These are phyloP conservation scores for Sturnus vulgaris DNA, from an alignment of 2,113 vertebrate species.

Conservation along the genomic window DNA sequence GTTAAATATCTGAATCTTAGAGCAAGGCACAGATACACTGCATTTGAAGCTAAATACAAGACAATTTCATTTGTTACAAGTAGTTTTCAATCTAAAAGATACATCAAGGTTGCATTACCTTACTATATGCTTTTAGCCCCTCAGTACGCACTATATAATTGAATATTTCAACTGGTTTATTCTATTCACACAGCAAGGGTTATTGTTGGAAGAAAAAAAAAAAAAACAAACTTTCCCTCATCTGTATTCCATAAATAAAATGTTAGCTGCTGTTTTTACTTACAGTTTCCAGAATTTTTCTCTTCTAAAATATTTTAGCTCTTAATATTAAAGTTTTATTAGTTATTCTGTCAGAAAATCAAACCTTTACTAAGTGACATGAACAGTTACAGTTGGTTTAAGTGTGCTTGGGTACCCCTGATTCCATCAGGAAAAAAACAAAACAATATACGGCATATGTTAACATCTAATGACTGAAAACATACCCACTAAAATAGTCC, in stretches of 20 bases:
- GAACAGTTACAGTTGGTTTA: conserved; percentile 36
- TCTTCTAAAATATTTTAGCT: conserved; percentile 71
- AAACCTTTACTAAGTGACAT: conserved; percentile 56
- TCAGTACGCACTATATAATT: not conserved
- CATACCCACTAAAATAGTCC: conserved; percentile 65
- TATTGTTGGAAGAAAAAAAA: not conserved
- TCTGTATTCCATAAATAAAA: conserved; percentile 62
- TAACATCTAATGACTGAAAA: conserved; percentile 65
- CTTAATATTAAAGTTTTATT: conserved; percentile 57
- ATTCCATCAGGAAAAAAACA: not conserved
- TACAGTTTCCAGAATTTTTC: conserved; percentile 75
- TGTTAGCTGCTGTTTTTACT: conserved; percentile 78
- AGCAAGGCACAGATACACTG: not conserved
- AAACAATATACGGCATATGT: conserved; percentile 47
- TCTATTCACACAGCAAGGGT: not conserved
- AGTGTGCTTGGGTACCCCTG: conserved; percentile 46
- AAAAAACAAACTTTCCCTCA: not conserved
- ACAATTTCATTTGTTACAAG: not conserved
- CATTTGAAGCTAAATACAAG: not conserved
- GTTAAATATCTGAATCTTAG: not conserved
- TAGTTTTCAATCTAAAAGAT: not conserved
- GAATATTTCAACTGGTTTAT: conserved; percentile 33
- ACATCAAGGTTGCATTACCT: not conserved
- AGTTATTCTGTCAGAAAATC: conserved; percentile 64
- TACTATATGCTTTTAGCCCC: not conserved